Evolutionary conservation across 2,113 vertebrate genomes (phyloP), one percentile per base, ranked within the genome.

Genomic region (Oncorhynchus mykiss): DNA sequence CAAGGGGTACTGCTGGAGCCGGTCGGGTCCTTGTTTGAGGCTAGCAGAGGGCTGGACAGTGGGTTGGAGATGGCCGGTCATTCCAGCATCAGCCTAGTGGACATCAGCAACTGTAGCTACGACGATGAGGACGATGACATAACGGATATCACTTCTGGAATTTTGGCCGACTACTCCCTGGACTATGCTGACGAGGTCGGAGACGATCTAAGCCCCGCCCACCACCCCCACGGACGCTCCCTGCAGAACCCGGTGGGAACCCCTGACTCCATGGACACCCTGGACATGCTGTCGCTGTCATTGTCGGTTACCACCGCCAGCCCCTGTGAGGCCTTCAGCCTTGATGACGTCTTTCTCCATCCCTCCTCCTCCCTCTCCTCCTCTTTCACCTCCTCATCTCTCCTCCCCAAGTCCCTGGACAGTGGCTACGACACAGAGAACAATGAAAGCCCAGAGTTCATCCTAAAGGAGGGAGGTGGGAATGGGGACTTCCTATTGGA

Each of bases 381-480:
- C 51, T 54, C 51, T 54, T 54, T 54, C 16, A 54, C 12, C 14
- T 60, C 83, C 0, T 85, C 91, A 1, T 78, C 92, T 0, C 87
- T 94, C 71, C 94, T 96, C 57, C 94, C 95, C 48, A 96, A 95
- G 48, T 97, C 97, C 8, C 82, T 95, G 1, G 98, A 99, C 82
- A 99, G 98, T 0, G 98, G 98, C 75, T 99, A 99, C 1, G 97
- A 98, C 90, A 99, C 98, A 0, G 97, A 99, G 89, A 99, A 99
- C 86, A 96, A 98, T 0, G 97, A 97, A 84, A 98, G 97, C 11
- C 98, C 98, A 0, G 97, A 98, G 87, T 97, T 99, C 9, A 87
- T 96, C 54, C 93, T 96, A 45, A 98, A 94, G 86, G 97, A 98
- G 68, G 92, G 95, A 0, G 93, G 92, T 0, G 96, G 96, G 39